Evolutionary conservation across 1,140 invertebrate species (phyloP).

Genomic region (Lordiphosa mommai): DNA sequence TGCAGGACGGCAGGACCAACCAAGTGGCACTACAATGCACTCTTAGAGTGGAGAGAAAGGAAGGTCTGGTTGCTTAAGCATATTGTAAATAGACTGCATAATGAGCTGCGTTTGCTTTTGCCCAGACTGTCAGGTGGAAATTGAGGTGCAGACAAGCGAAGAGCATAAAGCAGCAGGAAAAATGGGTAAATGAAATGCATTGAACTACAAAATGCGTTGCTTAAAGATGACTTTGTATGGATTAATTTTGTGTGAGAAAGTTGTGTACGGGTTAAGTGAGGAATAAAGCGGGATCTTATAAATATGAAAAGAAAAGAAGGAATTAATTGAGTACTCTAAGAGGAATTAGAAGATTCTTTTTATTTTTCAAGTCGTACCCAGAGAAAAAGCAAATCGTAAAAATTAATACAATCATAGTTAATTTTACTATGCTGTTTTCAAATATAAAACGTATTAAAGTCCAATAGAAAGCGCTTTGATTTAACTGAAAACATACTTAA

Average conservation of each 20-base stretch:
- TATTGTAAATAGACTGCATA: constrained; percentile 76
- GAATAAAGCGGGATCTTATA: too few species aligned
- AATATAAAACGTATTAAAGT: too few species aligned
- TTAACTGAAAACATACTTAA: too few species aligned
- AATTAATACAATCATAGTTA: too few species aligned
- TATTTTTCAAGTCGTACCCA: too few species aligned
- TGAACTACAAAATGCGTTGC: constrained; percentile 24
- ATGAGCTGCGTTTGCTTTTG: constrained; percentile 69
- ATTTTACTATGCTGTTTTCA: too few species aligned
- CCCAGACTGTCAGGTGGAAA: constrained; percentile 57
- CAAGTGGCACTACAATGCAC: constrained; percentile 72
- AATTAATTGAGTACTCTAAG: too few species aligned
- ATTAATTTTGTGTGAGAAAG: constrained; percentile 10
- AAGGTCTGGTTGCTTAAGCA: constrained; percentile 60
- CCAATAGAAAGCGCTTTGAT: too few species aligned
- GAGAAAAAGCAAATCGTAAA: too few species aligned
- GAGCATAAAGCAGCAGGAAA: constrained; percentile 16
- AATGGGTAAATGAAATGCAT: constrained; percentile 25
- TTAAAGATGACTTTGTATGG: constrained; percentile 1
- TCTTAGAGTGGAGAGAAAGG: constrained; percentile 11
- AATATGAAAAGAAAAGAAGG: too few species aligned
- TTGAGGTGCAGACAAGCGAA: constrained; percentile 26
- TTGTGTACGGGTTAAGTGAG: background rate
- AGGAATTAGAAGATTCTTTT: too few species aligned
- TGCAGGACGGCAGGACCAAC: constrained; percentile 7